A percentile compares a stretch with the other conserved stretches of the same genome.
phyloP scores from a whole-genome alignment of 2,113 vertebrate genomes.

The Mobula birostris region DNA sequence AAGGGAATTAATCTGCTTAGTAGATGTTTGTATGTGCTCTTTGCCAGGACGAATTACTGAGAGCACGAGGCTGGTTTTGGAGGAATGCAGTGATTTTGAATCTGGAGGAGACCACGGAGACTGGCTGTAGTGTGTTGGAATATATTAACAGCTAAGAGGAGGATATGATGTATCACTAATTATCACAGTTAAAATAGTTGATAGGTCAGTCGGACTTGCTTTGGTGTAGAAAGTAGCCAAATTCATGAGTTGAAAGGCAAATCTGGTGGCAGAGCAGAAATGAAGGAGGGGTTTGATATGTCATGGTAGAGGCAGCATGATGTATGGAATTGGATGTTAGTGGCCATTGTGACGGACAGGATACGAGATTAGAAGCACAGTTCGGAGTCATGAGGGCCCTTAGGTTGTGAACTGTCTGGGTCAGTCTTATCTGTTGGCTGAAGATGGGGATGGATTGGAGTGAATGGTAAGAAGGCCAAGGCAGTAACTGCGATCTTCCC shows the following conservation, averaged over 20 bases:
- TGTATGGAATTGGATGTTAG: not conserved
- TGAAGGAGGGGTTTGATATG: too few relatives aligned
- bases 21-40: not conserved
- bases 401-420: constrained; percentile 11
- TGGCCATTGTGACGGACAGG: not conserved
- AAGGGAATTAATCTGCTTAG: not conserved
- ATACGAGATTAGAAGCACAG: not conserved
- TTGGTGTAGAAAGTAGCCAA: not conserved
- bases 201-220: not conserved
- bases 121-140: not conserved
- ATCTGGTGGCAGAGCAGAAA: not conserved
- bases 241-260: not conserved
- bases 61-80: not conserved
- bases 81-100: not conserved
- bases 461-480: not conserved
- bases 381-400: not conserved
- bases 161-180: not conserved
- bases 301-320: not conserved
- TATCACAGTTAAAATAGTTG: not conserved
- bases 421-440: not conserved
- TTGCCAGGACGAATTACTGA: not conserved
- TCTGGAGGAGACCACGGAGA: not conserved
- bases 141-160: not conserved
- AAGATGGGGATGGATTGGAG: not conserved
- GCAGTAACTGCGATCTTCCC: not conserved